Evolutionary conservation across 2,113 vertebrate genomes (phyloP), one percentile per base, ranked within the genome.

Genomic region (Ptilorrhoa leucosticta): DNA sequence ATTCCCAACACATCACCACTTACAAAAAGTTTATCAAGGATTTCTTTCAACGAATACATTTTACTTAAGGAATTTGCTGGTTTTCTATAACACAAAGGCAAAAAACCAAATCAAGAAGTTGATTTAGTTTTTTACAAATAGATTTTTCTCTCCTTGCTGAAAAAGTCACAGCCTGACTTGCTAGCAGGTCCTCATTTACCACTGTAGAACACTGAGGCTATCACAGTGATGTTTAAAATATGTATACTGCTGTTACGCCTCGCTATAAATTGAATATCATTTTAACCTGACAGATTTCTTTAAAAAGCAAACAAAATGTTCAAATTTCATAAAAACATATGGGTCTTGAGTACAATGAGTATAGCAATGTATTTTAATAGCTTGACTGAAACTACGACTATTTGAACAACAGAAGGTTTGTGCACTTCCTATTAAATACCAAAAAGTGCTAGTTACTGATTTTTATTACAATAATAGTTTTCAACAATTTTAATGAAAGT

Each of bases 11-110:
- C 24, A 61, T 6, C 64, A 72, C 64, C 85, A 26, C 65, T 91
- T 89, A 88, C 66, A 89, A 90, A 58, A 96, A 92, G 72, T 91
- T 96, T 84, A 82, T 65, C 72, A 64, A 69, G 77, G 58, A 75
- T 94, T 93, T 90, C 45, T 65, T 86, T 72, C 76, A 77, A 53
- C 26, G 18, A 58, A 91, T 51, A 53, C 3, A 19, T 44, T 69
- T 88, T 63, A 47, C 63, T 65, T 78, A 63, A 54, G 86, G 37
- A 84, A 93, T 20, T 33, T 45, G 50, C 12, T 27, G 8, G 7
- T 54, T 70, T 83, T 60, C 60, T 66, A 48, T n/a, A 70, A 45
- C 7, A 58, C 42, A 35, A 83, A n/a, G 30, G 33, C 1, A 76
- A 56, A 85, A 54, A 83, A 50, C 2, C 10, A 39, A 68, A 64